These are phyloP conservation scores for Platyscapa corneri DNA, from an alignment of 1,140 invertebrate genomes.

Conservation along the genomic window DNA sequence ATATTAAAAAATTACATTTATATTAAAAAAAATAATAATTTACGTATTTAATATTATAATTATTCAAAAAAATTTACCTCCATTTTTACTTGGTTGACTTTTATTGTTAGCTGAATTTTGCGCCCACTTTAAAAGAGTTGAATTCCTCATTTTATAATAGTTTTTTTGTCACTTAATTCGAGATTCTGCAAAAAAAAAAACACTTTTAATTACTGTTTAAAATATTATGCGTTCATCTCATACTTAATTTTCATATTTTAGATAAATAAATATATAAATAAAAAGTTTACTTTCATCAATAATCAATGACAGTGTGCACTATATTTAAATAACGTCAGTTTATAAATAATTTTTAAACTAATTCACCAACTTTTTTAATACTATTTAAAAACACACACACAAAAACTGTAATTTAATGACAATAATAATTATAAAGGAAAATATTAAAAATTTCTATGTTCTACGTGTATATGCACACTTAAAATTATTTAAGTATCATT, in stretches of 20 bases:
- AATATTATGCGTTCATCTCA: too few species aligned
- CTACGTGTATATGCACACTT: too few species aligned
- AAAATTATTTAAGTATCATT: too few species aligned
- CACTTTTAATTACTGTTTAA: not conserved
- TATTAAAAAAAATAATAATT: not conserved
- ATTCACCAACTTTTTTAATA: too few species aligned
- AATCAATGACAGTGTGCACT: too few species aligned
- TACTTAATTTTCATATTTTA: not conserved
- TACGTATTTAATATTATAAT: not conserved
- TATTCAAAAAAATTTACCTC: slow-evolving; percentile 57
- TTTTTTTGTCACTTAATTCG: slow-evolving; percentile 52
- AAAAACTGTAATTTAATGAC: too few species aligned
- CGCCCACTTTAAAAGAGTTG: slow-evolving; percentile 77
- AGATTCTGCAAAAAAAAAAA: slow-evolving; percentile 59
- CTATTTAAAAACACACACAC: too few species aligned
- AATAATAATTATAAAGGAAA: too few species aligned
- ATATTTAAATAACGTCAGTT: too few species aligned
- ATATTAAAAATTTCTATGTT: too few species aligned
- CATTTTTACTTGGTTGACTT: slow-evolving; percentile 72
- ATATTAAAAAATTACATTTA: too few species aligned
- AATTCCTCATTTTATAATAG: slow-evolving; percentile 75
- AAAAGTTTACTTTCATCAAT: not conserved
- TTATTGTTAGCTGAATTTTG: slow-evolving; percentile 77
- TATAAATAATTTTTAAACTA: too few species aligned
- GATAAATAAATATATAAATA: not conserved